Conservation (phyloP, 2,888 invertebrate species). For the Eupithecia exiguata region DNA sequence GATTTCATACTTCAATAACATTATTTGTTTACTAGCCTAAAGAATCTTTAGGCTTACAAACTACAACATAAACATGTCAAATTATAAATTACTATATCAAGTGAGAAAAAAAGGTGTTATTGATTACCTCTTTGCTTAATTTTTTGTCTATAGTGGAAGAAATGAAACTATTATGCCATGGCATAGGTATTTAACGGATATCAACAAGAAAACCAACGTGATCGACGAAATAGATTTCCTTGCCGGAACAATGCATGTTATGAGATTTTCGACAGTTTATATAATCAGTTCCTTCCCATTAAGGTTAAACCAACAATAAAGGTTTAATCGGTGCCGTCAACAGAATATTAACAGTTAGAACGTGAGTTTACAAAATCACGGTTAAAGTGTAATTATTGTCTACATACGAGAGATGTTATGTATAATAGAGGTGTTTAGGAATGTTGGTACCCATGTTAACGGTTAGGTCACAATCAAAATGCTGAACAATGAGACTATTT, state of each 20-base stretch:
- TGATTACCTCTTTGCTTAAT: no score
- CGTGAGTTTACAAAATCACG: background rate
- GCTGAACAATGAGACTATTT: conserved; percentile 5
- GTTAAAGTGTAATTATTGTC: conserved; percentile 3
- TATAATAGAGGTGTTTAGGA: conserved; percentile 2
- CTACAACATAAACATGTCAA: no score
- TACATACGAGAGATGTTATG: background rate
- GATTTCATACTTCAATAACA: no score
- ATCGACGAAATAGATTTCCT: conserved; percentile 17
- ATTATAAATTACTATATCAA: no score
- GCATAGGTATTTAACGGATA: background rate
- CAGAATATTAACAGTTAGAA: background rate
- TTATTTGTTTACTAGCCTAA: no score
- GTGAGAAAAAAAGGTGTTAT: no score
- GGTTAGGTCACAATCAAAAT: conserved; percentile 10
- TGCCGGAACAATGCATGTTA: conserved; percentile 38
- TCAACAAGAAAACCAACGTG: conserved; percentile 10
- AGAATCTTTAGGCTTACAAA: no score
- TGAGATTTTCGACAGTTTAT: conserved; percentile 32
- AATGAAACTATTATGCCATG: background rate
- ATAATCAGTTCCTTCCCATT: conserved; percentile 25
- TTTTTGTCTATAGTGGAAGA: no score
- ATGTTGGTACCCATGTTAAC: conserved; percentile 7
- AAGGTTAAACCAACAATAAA: background rate
- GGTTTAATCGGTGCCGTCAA: conserved; percentile 1